Conservation (phyloP, 2,113 vertebrate genomes). For the Coregonus clupeaformis region DNA sequence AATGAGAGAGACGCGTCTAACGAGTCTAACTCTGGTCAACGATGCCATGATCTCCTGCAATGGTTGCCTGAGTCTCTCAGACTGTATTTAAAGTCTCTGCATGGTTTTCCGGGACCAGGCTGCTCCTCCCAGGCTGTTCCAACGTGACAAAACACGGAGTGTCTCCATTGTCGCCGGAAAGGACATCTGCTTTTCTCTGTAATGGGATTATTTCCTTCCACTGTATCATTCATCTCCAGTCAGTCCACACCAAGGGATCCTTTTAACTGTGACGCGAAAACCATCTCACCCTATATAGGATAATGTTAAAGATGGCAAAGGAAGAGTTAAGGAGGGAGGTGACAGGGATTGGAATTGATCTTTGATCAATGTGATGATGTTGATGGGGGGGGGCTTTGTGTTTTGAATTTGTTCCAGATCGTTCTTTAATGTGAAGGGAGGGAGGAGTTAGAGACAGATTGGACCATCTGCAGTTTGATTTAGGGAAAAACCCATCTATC, state of each 20-base stretch:
- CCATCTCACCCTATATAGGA: neutral
- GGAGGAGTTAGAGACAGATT: neutral
- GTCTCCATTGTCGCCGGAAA: constrained; percentile 20
- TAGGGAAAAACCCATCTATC: neutral
- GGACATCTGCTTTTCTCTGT: neutral
- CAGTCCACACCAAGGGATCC: neutral
- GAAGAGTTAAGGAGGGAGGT: neutral
- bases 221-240: neutral
- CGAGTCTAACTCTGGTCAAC: constrained; percentile 5
- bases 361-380: too few relatives aligned
- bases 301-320: neutral
- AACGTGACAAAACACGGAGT: neutral
- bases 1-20: neutral
- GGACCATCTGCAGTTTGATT: neutral
- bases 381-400: neutral
- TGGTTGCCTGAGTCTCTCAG: neutral
- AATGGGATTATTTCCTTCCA: constrained; percentile 17
- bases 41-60: constrained; percentile 23
- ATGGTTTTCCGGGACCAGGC: neutral
- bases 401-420: neutral
- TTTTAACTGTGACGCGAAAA: constrained; percentile 41
- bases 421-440: neutral
- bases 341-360: too few relatives aligned
- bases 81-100: too few relatives aligned
- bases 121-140: neutral